Conservation (phyloP, 1,140 invertebrate genomes). For the silkworm (Bombyx mori) region ASM3026992v2 NC_085108.1:8177001-8177500, state of each 20-base stretch:
- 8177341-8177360: neutral
- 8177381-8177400: neutral
- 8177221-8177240: constrained; percentile 72
- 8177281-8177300: constrained; percentile 80
- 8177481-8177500: constrained; percentile 91
- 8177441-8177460: constrained; percentile 75
- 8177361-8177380: neutral
- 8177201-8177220: constrained; percentile 52
- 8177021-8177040: no score
- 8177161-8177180: constrained; percentile 76
- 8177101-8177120: constrained; percentile 20
- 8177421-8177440: constrained; percentile 63
- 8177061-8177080: no score
- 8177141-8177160: constrained; percentile 80
- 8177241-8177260: constrained; percentile 86
- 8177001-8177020: no score
- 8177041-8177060: no score
- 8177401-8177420: constrained; percentile 63
- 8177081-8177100: no score
- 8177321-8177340: constrained; percentile 63
- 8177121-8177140: constrained; percentile 76
- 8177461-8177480: constrained; percentile 86
- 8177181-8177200: constrained; percentile 76
- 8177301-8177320: constrained; percentile 69
- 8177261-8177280: constrained; percentile 76